These are phyloP conservation scores for Laothoe populi DNA, from an alignment of 2,888 invertebrate genomes.

Conservation along the genomic window DNA sequence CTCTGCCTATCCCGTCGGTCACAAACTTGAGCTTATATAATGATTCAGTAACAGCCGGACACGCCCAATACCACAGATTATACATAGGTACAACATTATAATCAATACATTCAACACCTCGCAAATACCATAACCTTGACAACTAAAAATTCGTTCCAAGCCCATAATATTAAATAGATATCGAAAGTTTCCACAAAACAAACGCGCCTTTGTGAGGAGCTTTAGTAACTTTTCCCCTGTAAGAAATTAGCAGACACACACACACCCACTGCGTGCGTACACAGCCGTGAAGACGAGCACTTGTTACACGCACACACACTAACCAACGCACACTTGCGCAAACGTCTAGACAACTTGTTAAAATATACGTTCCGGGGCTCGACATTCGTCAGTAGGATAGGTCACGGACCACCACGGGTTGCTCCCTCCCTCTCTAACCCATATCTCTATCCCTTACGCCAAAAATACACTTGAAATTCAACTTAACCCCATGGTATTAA, in stretches of 20 bases:
- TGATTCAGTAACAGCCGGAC: no score
- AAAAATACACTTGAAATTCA: constrained; percentile 47
- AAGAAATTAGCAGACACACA: constrained; percentile 32
- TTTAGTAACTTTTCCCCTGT: constrained; percentile 36
- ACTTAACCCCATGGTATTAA: constrained; percentile 43
- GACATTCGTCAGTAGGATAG: constrained; percentile 84
- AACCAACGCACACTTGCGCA: constrained; percentile 51
- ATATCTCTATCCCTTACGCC: constrained; percentile 50
- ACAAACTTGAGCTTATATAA: no score
- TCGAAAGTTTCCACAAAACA: constrained; percentile 24
- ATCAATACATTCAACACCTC: neutral
- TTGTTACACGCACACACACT: constrained; percentile 48
- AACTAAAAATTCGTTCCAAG: constrained; percentile 9
- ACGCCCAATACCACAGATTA: no score
- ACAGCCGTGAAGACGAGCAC: constrained; percentile 30
- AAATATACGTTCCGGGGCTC: constrained; percentile 81
- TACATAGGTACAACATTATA: neutral
- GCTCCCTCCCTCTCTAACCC: constrained; percentile 59
- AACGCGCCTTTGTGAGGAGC: constrained; percentile 36
- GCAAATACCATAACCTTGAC: constrained; percentile 19
- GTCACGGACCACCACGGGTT: constrained; percentile 78
- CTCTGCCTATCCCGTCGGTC: no score
- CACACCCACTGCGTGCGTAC: constrained; percentile 13
- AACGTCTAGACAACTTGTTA: constrained; percentile 81
- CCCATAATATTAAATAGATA: constrained; percentile 18